Percentiles rank a stretch among this genome's conserved stretches.
Evolutionary conservation across 37 sponge, comb jelly and placozoan genomes (phyloP).

Genomic region (Spongilla lacustris): DNA sequence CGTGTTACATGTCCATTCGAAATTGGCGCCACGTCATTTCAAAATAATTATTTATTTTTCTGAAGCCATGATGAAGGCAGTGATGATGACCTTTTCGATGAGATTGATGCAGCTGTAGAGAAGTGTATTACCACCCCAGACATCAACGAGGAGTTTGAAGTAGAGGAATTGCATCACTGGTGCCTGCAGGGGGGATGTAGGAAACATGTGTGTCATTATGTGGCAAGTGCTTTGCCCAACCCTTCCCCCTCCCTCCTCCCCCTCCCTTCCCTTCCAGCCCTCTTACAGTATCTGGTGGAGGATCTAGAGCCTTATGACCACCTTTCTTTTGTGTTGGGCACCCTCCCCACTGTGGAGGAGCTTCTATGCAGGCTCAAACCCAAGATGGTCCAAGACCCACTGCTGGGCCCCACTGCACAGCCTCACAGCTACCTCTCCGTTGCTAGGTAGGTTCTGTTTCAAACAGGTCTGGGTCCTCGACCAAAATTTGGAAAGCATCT

Average conservation of each 20-base stretch:
- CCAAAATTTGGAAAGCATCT: no score
- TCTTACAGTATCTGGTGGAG: conserved; percentile 28
- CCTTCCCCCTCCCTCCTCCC: not conserved
- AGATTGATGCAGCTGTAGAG: conserved; percentile 52
- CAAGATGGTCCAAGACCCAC: conserved; percentile 75
- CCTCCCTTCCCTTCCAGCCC: not conserved
- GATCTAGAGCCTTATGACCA: conserved; percentile 12
- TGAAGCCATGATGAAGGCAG: not conserved
- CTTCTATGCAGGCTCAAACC: conserved; percentile 62
- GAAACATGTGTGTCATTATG: not conserved
- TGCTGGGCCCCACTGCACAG: conserved; percentile 44
- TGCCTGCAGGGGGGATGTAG: not conserved
- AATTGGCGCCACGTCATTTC: not conserved
- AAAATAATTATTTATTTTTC: not conserved
- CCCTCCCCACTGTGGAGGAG: conserved; percentile 42
- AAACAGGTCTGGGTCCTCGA: not conserved
- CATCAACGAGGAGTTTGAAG: conserved; percentile 21
- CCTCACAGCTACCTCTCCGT: conserved; percentile 23
- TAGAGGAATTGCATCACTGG: conserved; percentile 11
- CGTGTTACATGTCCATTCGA: not conserved
- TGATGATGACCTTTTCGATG: conserved; percentile 25
- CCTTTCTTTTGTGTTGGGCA: conserved; percentile 4
- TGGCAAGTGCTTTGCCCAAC: not conserved
- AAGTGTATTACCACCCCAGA: not conserved
- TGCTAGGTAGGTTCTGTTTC: conserved; percentile 16